phyloP scores from a whole-genome alignment of 2,888 invertebrate species.

The Pristionchus fissidentatus region DNA sequence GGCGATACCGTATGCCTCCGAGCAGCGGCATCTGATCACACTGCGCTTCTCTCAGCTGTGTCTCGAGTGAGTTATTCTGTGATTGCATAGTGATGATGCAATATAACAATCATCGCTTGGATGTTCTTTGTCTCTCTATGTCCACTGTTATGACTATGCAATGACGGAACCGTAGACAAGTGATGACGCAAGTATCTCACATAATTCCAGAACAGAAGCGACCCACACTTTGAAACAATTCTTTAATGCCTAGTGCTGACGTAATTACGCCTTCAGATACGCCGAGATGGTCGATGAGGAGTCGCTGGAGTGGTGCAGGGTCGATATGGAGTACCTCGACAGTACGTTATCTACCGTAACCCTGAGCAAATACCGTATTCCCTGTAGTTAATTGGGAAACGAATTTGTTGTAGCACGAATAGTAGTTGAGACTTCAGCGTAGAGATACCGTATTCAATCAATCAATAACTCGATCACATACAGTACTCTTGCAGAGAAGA shows the following conservation, averaged over 20 bases:
- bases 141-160: no score
- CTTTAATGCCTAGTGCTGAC: no score
- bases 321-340: conserved; percentile 42
- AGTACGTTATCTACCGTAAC: background rate
- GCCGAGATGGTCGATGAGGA: conserved; percentile 47
- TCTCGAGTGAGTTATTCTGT: conserved; percentile 44
- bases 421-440: background rate
- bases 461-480: background rate
- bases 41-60: conserved; percentile 42
- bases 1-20: conserved; percentile 24
- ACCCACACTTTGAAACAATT: no score
- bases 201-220: no score
- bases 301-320: conserved; percentile 39
- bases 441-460: no score
- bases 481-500: background rate
- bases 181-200: no score
- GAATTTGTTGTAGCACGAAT: background rate
- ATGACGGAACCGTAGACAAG: no score
- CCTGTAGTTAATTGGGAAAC: background rate
- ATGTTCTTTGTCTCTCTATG: no score
- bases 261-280: background rate
- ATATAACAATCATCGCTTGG: no score
- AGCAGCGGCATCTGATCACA: conserved; percentile 36
- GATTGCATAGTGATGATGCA: no score
- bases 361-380: background rate